Evolutionary conservation across 2,113 vertebrate genomes (phyloP).

Genomic region (Gopherus flavomarginatus): DNA sequence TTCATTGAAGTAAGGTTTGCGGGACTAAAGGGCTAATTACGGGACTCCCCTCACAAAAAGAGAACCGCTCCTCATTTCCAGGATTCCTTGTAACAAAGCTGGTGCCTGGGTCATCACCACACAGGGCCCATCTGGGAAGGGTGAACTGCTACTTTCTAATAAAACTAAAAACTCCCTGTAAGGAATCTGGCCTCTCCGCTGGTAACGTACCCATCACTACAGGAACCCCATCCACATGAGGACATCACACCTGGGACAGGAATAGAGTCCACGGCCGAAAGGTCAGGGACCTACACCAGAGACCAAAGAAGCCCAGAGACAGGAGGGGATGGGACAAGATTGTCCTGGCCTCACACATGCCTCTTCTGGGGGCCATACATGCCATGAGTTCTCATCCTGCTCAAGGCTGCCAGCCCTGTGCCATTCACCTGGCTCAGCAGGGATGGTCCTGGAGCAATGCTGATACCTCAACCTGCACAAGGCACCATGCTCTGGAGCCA

Average conservation of each 20-base stretch:
- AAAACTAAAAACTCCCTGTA: neutral
- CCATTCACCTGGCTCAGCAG: too few relatives aligned
- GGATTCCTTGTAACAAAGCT: too few relatives aligned
- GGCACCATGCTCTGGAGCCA: too few relatives aligned
- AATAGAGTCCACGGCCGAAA: neutral
- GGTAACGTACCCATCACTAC: neutral
- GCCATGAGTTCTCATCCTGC: neutral
- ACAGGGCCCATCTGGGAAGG: neutral
- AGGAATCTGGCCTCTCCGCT: neutral
- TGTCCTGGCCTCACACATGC: neutral
- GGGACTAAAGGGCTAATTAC: neutral
- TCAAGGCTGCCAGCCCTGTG: neutral
- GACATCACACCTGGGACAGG: too few relatives aligned
- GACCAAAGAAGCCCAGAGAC: neutral
- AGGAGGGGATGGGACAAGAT: too few relatives aligned
- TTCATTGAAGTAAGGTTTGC: neutral
- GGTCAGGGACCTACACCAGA: neutral
- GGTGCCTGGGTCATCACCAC: too few relatives aligned
- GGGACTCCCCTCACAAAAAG: fast-evolving
- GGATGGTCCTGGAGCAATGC: too few relatives aligned
- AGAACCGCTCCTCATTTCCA: neutral
- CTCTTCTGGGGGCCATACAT: fast-evolving
- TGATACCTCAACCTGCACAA: too few relatives aligned
- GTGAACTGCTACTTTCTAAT: neutral
- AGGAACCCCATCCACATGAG: too few relatives aligned